Evolutionary conservation across 1,140 invertebrate species (phyloP), one percentile per base, ranked within the genome.

Genomic region (Pachyrhynchus sulphureomaculatus): DNA sequence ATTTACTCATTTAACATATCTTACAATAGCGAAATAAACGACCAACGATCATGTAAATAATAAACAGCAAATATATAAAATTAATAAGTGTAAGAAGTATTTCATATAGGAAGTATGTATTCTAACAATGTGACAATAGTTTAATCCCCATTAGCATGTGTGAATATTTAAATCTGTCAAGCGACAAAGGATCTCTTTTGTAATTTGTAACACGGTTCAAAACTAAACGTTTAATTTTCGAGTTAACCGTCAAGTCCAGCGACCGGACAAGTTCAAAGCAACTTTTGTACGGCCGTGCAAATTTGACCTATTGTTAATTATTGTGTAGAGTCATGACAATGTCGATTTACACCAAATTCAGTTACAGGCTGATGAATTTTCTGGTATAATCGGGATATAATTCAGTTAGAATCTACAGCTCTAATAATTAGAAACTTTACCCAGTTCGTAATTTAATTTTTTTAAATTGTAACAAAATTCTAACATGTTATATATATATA

Each of bases 141-240:
- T 44, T 44, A 44, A 44, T 23, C n/a, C 18, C 13, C 18, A 44
- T 21, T 15, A 23, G 18, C 17, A 15, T 18, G 13, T 18, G 18
- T 21, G 47, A 49, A 49, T 32, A 4, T 49, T 49, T 34, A 34
- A 49, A 34, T 49, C 32, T 34, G 47, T 49, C 47, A 49, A 15
- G 32, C 15, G 24, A 49, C 26, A 49, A 49, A 49, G 24, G 32
- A 13, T 21, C 26, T 4, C 47, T 34, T 32, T 49, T 49, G 47
- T 49, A 49, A 49, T 49, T 49, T 49, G 47, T 49, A 32, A 49
- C 47, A 34, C 47, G 47, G 47, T 34, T 32, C 47, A 49, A 49
- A 49, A 49, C 47, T 49, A 49, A 49, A 49, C 47, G 47, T 49
- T 49, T 34, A 49, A 49, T 49, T 49, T 49, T 49, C 47, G 47